Percentiles rank a stretch among this genome's conserved stretches.
These are phyloP conservation scores for Allygus modestus DNA, from an alignment of 2,888 invertebrate genomes.

Conservation along the genomic window DNA sequence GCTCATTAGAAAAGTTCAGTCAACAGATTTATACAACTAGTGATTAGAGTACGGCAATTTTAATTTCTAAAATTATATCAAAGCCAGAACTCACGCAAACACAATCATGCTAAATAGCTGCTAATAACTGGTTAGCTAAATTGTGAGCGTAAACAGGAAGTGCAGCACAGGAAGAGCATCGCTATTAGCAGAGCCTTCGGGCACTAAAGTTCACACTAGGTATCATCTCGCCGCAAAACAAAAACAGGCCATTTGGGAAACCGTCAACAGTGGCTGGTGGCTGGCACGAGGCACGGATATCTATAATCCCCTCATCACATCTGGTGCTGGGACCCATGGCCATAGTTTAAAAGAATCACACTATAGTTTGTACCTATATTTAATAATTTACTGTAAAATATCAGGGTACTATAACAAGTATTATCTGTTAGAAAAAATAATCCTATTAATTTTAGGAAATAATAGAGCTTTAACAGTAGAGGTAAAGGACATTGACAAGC, in stretches of 20 bases:
- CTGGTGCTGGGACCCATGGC: no score
- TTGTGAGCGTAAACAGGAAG: neutral
- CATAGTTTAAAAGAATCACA: no score
- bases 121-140: slow-evolving; percentile 29
- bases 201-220: neutral
- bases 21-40: neutral
- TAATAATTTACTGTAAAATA: no score
- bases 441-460: no score
- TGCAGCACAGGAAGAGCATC: neutral
- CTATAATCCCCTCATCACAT: neutral
- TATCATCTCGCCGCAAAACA: neutral
- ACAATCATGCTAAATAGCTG: neutral
- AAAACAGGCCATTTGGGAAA: slow-evolving; percentile 8
- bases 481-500: no score
- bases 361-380: no score
- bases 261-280: neutral
- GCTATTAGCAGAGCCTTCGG: neutral
- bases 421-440: no score
- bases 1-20: no score
- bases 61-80: no score
- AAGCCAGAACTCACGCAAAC: neutral
- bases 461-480: no score
- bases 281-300: neutral
- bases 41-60: no score
- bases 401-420: no score